Conservation (phyloP, 2,113 vertebrate genomes). For the Pseudolaguvia tuberculata region DNA sequence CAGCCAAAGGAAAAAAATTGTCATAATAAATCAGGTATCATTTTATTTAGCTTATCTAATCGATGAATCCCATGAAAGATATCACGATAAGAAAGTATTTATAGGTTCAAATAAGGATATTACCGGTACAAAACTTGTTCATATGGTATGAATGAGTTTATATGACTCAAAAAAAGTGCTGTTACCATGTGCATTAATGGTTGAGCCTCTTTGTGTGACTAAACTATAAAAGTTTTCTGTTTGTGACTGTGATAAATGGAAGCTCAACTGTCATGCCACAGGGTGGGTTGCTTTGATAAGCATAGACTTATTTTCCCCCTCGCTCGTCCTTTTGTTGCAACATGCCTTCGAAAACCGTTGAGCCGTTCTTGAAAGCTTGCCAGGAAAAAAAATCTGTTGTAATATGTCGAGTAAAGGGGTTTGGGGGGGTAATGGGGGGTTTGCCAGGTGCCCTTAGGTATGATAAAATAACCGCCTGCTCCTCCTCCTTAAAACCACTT, state of each 20-base stretch:
- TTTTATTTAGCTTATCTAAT: too few species aligned
- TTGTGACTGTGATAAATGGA: constrained; percentile 22
- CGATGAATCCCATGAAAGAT: too few species aligned
- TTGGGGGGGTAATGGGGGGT: constrained; percentile 19
- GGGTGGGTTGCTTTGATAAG: constrained; percentile 31
- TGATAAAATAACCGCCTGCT: not conserved
- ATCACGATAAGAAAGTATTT: too few species aligned
- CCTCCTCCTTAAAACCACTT: constrained; percentile 20
- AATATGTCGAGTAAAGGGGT: constrained; percentile 16
- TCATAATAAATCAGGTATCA: too few species aligned
- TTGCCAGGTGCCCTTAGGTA: constrained; percentile 40
- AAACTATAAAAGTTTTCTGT: constrained; percentile 2
- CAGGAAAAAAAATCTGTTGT: constrained; percentile 25
- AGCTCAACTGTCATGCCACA: constrained; percentile 36
- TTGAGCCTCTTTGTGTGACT: constrained; percentile 21
- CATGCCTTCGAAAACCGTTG: constrained; percentile 29
- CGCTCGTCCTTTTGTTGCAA: constrained; percentile 26
- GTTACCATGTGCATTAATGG: not conserved
- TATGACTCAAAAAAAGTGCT: too few species aligned
- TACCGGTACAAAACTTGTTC: too few species aligned
- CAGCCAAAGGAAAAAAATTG: too few species aligned
- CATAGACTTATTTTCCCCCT: constrained; percentile 8
- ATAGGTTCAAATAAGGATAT: too few species aligned
- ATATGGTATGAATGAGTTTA: too few species aligned
- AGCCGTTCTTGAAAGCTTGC: constrained; percentile 14